phyloP scores from a whole-genome alignment of 2,797 vertebrate genomes.

The Ispidina lecontei region DNA sequence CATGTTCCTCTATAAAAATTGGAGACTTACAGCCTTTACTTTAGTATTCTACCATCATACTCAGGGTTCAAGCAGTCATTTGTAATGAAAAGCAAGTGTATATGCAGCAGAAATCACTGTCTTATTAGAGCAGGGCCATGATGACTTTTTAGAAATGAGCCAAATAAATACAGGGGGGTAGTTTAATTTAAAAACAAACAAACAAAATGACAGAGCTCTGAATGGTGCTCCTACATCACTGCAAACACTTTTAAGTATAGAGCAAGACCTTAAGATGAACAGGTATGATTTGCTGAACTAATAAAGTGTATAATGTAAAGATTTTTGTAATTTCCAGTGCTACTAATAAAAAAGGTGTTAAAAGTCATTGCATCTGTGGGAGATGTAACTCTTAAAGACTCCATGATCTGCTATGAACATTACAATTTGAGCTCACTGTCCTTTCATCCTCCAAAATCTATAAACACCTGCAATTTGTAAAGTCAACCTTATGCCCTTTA shows the following conservation, averaged over 20 bases:
- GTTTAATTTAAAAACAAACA: not conserved
- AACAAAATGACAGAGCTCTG: not conserved
- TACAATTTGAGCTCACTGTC: not conserved
- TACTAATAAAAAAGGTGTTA: not conserved
- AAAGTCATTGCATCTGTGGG: not conserved
- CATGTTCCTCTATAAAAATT: not conserved
- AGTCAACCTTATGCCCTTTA: not conserved
- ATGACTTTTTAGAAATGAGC: not conserved
- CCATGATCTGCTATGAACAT: not conserved
- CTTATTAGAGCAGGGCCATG: not conserved
- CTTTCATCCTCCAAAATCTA: not conserved
- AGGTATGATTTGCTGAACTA: not conserved
- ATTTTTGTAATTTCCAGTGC: not conserved
- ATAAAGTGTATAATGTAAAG: not conserved
- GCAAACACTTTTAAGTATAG: not conserved
- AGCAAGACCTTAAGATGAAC: too few species aligned
- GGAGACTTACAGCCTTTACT: not conserved
- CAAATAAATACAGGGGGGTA: not conserved
- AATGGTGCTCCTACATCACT: not conserved
- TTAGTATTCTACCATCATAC: not conserved
- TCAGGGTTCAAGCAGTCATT: not conserved
- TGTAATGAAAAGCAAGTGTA: not conserved
- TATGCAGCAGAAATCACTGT: not conserved
- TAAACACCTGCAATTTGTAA: not conserved
- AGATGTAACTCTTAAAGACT: not conserved